Base-by-base conservation (phyloP, 2,797 vertebrate genomes). In the Percopsis omiscomaycus region DNA sequence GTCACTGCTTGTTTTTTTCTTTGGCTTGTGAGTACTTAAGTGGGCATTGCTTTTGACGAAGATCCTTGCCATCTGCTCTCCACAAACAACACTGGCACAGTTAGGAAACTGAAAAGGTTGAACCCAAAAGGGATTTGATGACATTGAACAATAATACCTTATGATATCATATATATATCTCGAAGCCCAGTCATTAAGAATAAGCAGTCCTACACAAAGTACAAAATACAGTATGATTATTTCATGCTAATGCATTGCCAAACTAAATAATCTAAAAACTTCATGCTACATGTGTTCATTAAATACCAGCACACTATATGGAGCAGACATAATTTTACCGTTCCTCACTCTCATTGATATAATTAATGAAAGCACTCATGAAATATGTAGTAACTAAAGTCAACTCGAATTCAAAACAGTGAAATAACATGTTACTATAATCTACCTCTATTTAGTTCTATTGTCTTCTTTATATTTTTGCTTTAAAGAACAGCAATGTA, bases 301-400 rank as follows among this genome's bases (percentile, higher is more conserved):
- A 75, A 80, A 59, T 72, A 15, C 10, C 47, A 13, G n/a, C 47
- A 48, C 13, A 77, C 49, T 69, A 22, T 22, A 22, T 22, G 74
- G 69, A 71, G 73, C 64, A 64, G 73, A 70, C 69, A 80, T 76
- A 55, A 77, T 82, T 74, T 76, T 78, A 63, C 61, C 15, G 30
- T 61, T 57, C 71, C 67, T 71, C 53, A 74, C 73, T 71, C 69
- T 71, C 69, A 77, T 79, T 77, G 73, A 68, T 66, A 69, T 75
- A 73, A 86, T 78, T 78, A 72, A 61, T 68, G 74, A 83, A 85
- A 78, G 79, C 79, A 61, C 71, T 22, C 6, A 10, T 6, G 37
- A 42, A 37, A 42, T 42, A 42, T 82, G 80, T 58, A 85, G 71
- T 69, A 61, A 73, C 70, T 64, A 61, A 53, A 57, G 22, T 22